A percentile compares a stretch with the other conserved stretches of the same genome.
Evolutionary conservation across 2,113 vertebrate species (phyloP).

Genomic region (Arizona elegans): DNA sequence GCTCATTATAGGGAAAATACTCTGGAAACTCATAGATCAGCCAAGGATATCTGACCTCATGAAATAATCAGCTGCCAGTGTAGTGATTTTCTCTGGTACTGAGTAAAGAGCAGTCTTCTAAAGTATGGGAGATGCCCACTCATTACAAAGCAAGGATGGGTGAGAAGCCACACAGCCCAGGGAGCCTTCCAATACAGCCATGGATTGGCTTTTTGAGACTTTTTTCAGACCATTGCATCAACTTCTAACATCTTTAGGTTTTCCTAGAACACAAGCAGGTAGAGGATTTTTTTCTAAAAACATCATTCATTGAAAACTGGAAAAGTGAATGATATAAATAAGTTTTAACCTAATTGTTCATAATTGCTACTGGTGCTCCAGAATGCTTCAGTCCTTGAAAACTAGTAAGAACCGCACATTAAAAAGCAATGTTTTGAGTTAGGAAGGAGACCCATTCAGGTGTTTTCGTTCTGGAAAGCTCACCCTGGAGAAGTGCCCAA

Average conservation of each 20-base stretch:
- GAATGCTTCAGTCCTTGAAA: not conserved
- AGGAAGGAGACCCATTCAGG: not conserved
- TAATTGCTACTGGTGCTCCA: not conserved
- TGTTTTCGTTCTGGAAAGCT: not conserved
- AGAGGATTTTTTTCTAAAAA: not conserved
- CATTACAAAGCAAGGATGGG: not conserved
- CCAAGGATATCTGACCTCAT: not conserved
- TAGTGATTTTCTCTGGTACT: not conserved
- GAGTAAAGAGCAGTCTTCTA: too few species aligned
- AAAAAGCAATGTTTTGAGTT: not conserved
- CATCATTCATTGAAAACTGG: not conserved
- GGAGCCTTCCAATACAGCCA: not conserved
- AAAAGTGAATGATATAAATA: not conserved
- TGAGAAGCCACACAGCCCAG: not conserved
- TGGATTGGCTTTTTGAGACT: constrained; percentile 5
- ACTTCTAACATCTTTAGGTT: not conserved
- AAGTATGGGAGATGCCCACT: not conserved
- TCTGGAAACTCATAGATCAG: not conserved
- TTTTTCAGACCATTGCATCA: not conserved
- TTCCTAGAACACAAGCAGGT: not conserved
- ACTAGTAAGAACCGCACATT: not conserved
- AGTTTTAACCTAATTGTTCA: not conserved
- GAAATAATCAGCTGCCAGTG: not conserved
- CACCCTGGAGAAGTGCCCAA: not conserved
- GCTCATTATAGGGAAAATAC: not conserved